Evolutionary conservation across 2,888 invertebrate genomes (phyloP), one percentile per base, ranked within the genome.

Genomic region (Aplocera efformata): DNA sequence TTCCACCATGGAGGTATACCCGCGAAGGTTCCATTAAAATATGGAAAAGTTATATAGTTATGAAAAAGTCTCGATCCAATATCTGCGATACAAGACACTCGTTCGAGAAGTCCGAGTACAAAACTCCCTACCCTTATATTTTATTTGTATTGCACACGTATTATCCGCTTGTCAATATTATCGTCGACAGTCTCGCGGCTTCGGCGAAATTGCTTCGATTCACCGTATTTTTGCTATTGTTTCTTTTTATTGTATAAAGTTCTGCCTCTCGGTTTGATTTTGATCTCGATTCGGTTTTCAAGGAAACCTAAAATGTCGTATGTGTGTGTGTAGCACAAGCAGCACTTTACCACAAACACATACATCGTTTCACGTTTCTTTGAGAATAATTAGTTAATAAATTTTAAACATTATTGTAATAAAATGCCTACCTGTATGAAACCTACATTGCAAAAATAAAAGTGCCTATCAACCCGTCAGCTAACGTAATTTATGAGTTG

Each of bases 101-200:
- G 67, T 66, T 62, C 63, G 53, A 57, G 58, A 53, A 61, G 61
- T 64, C 55, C 42, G 48, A 55, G 20, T 17, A 22, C 11, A 7
- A 57, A 55, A 58, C 52, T 52, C 42, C 42, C 54, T 5, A 17
- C 13, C 62, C 57, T 63, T 64, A 58, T 65, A 69, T 70, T 76
- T 73, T 71, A 75, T 76, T 77, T 72, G 67, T 60, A 72, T 69
- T 72, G 77, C 76, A 72, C 67, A 72, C 63, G 71, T 69, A 75
- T 79, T 77, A 77, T 71, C 71, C 68, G 67, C 49, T 74, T 73
- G 82, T 82, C 83, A 83, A 81, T 83, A 78, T 79, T 82, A 79
- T 81, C 72, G 68, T 55, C 65, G 67, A 72, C 73, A 70, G 68
- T 61, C 67, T 70, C 63, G 58, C 62, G 55, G 58, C 54, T 64